phyloP scores from a whole-genome alignment of 2,888 invertebrate species.

The Anodontia alba region DNA sequence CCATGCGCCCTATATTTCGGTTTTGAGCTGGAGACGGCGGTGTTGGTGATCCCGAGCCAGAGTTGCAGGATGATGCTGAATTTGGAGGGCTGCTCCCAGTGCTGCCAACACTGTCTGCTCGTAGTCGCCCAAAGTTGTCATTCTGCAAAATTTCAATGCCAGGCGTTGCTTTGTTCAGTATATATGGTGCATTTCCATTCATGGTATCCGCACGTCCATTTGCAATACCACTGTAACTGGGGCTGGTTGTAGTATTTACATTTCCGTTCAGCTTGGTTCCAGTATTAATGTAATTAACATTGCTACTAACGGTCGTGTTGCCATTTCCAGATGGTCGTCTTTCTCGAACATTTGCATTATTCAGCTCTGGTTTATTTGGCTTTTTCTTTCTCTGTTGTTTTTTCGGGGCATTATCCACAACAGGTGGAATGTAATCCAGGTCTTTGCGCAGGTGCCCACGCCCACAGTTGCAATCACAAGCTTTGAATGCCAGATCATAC shows the following conservation, averaged over 20 bases:
- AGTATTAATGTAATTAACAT: constrained; percentile 43
- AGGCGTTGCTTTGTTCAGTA: constrained; percentile 51
- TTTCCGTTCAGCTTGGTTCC: background rate
- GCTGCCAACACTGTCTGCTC: constrained; percentile 84
- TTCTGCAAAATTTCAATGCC: constrained; percentile 53
- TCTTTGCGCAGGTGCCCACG: constrained; percentile 97
- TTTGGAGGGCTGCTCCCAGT: constrained; percentile 84
- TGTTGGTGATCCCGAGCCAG: constrained; percentile 70
- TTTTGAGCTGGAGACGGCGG: constrained; percentile 67
- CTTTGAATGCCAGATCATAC: constrained; percentile 97
- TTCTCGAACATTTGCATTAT: constrained; percentile 51
- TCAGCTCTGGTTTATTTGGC: constrained; percentile 89
- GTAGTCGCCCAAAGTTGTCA: constrained; percentile 60
- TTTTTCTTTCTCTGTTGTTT: constrained; percentile 88
- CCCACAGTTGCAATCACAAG: constrained; percentile 97
- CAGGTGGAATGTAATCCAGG: constrained; percentile 94
- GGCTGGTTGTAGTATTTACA: constrained; percentile 86
- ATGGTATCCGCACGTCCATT: constrained; percentile 33
- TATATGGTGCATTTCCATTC: constrained; percentile 37
- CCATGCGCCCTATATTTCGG: constrained; percentile 49
- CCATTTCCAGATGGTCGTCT: constrained; percentile 53
- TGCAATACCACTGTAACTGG: constrained; percentile 45
- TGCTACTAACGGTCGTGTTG: constrained; percentile 48
- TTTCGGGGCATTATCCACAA: constrained; percentile 64
- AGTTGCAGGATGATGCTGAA: constrained; percentile 71